A percentile compares a stretch with the other conserved stretches of the same genome.
These are phyloP conservation scores for Chloroceryle aenea DNA, from an alignment of 2,113 vertebrate genomes.

Conservation along the genomic window DNA sequence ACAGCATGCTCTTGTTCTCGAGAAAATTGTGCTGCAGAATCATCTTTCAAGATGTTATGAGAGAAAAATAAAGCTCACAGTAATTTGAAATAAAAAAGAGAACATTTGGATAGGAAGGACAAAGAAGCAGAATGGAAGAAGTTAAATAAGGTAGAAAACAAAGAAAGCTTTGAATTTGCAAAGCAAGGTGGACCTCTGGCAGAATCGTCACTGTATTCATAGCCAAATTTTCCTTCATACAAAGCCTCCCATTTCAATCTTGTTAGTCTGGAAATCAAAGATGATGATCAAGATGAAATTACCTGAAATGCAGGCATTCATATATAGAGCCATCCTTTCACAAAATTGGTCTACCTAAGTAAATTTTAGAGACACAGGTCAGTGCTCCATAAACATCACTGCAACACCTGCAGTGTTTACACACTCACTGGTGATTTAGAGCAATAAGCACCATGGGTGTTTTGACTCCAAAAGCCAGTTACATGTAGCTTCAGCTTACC, in stretches of 20 bases:
- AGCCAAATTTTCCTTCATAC: not conserved
- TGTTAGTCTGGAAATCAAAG: not conserved
- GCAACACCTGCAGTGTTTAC: not conserved
- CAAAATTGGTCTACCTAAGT: not conserved
- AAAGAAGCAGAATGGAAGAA: not conserved
- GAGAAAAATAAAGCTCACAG: slow-evolving; percentile 7
- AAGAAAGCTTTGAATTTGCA: slow-evolving; percentile 12
- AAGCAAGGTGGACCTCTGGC: not conserved
- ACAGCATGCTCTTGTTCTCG: slow-evolving; percentile 27
- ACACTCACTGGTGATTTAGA: not conserved
- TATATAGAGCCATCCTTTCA: not conserved
- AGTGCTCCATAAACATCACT: not conserved
- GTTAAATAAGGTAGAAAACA: not conserved
- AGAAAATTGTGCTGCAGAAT: not conserved
- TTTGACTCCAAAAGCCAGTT: not conserved
- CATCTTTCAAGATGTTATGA: slow-evolving; percentile 21
- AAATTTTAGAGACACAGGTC: not conserved
- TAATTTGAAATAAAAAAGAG: not conserved
- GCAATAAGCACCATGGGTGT: not conserved
- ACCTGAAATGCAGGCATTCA: not conserved
- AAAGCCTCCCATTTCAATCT: not conserved
- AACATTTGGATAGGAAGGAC: not conserved
- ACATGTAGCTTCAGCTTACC: not conserved
- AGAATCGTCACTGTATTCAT: not conserved
- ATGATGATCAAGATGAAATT: not conserved